Conservation (phyloP, 2,888 invertebrate species). For the Rhodophaea formosa region DNA sequence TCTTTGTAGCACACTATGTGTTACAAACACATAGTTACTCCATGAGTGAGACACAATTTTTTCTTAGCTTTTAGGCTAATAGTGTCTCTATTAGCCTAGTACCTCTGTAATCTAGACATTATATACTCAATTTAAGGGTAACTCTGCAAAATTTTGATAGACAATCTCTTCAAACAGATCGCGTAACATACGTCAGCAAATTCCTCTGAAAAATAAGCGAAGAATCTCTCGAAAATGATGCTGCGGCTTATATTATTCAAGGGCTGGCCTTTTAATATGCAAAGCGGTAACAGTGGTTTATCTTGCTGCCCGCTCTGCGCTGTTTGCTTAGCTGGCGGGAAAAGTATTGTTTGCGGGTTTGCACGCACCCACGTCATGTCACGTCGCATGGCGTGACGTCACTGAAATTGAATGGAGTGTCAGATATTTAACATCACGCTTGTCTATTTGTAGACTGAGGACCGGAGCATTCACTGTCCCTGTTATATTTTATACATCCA, state of each 20-base stretch:
- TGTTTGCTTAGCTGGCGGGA: conserved; percentile 4
- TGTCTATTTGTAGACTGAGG: background rate
- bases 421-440: background rate
- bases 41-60: too few relatives aligned
- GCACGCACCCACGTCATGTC: background rate
- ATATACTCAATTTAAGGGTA: too few relatives aligned
- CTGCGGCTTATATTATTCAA: background rate
- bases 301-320: too few relatives aligned
- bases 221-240: background rate
- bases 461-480: too few relatives aligned
- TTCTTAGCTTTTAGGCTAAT: too few relatives aligned
- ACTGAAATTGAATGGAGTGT: background rate
- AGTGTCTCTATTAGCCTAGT: too few relatives aligned
- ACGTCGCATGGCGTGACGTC: background rate
- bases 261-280: background rate
- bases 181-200: background rate
- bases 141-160: too few relatives aligned
- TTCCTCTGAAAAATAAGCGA: background rate
- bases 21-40: too few relatives aligned
- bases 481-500: too few relatives aligned
- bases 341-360: conserved; percentile 2
- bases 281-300: background rate
- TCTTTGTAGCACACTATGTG: too few relatives aligned
- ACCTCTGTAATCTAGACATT: too few relatives aligned
- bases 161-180: background rate